Conservation (phyloP, 2,797 vertebrate genomes). For the Moxostoma hubbsi region DNA sequence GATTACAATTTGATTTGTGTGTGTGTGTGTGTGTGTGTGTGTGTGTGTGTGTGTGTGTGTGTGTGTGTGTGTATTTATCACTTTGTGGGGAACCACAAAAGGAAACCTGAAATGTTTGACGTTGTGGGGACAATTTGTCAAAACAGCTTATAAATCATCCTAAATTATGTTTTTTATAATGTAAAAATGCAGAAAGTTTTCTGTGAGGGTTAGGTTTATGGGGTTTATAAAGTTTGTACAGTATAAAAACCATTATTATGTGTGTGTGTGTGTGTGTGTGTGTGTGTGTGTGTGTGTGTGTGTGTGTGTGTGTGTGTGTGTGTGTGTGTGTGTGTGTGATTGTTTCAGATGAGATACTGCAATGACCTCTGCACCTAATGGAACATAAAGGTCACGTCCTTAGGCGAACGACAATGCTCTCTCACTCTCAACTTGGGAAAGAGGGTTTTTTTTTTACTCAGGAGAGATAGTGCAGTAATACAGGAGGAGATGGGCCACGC, state of each 20-base stretch:
- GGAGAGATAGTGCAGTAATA: constrained; percentile 49
- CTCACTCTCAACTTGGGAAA: constrained; percentile 18
- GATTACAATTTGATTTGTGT: neutral
- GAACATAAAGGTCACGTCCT: constrained; percentile 62
- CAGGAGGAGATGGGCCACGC: constrained; percentile 33
- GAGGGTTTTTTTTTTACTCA: constrained; percentile 38
- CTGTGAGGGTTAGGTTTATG: too few relatives aligned
- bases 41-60: too few relatives aligned
- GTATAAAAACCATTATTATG: too few relatives aligned
- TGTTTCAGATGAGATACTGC: constrained; percentile 49
- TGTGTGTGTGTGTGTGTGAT: constrained; percentile 11
- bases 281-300: neutral
- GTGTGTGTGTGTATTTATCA: too few relatives aligned
- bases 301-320: constrained; percentile 29
- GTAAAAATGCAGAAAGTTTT: too few relatives aligned
- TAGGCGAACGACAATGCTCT: constrained; percentile 39
- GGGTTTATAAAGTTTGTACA: too few relatives aligned
- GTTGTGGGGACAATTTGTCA: too few relatives aligned
- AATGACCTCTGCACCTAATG: constrained; percentile 53
- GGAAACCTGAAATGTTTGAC: too few relatives aligned
- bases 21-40: neutral
- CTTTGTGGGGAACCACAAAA: too few relatives aligned
- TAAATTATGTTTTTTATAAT: too few relatives aligned
- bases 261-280: too few relatives aligned
- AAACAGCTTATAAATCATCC: too few relatives aligned